Conservation (phyloP, 2,888 invertebrate species). For the Perithous albicinctus region DNA sequence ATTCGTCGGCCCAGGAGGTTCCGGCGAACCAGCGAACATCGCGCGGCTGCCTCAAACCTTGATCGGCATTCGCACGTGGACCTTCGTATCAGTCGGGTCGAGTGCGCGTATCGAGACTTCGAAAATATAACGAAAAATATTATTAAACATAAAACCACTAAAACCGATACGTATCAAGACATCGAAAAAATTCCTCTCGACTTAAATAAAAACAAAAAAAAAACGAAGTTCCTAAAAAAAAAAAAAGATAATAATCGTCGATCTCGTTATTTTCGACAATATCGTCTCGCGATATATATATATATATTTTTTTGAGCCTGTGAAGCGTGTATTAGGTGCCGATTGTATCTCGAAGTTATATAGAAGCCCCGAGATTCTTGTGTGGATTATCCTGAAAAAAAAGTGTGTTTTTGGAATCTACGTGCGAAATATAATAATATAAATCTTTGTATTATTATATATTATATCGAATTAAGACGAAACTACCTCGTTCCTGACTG, state of each 20-base stretch:
- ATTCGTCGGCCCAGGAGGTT: conserved; percentile 74
- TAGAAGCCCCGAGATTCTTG: conserved; percentile 28
- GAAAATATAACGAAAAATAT: conserved; percentile 36
- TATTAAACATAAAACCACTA: background rate
- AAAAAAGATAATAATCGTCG: conserved; percentile 22
- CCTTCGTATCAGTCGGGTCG: conserved; percentile 79
- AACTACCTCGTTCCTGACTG: conserved; percentile 45
- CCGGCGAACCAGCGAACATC: conserved; percentile 74
- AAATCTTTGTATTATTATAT: conserved; percentile 22
- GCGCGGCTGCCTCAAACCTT: conserved; percentile 68
- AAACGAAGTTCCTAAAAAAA: conserved; percentile 5
- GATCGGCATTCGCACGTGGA: conserved; percentile 84
- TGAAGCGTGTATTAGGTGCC: conserved; percentile 63
- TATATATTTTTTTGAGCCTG: too few relatives aligned
- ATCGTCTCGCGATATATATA: background rate
- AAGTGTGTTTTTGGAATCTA: conserved; percentile 55
- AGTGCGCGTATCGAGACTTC: conserved; percentile 69
- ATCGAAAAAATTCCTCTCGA: background rate
- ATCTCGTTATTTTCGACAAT: background rate
- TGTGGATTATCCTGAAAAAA: conserved; percentile 50
- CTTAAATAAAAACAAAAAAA: background rate
- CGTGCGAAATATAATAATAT: conserved; percentile 48
- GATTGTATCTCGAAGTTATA: conserved; percentile 44
- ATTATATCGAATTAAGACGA: conserved; percentile 4
- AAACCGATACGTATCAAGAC: background rate